Evolutionary conservation across 1,140 invertebrate genomes (phyloP), one percentile per base, ranked within the genome.

Genomic region (Lepidurus packardi): DNA sequence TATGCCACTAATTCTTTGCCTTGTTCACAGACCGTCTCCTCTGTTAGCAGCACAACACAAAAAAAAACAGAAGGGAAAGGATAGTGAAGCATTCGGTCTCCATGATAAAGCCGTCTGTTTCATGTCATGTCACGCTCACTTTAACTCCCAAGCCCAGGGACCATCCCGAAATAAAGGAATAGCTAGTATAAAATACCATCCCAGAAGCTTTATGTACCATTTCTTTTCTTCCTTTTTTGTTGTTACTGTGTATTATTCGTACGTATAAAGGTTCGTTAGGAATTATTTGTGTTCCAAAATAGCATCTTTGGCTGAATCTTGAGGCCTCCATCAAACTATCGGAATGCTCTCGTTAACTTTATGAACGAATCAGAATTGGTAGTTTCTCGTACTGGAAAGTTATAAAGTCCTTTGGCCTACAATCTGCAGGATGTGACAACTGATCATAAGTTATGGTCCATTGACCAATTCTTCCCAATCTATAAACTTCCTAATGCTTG

Each of bases 61-160:
- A 16, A 65, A 65, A 65, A 65, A 65, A 65, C 16, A 65, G 53
- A 16, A 65, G 53, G 16, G 45, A 65, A 65, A 65, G 53, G 53
- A 21, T 34, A 65, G 53, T n/a, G 21, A 65, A 65, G 53, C 6
- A 65, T 65, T 65, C 53, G 16, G 53, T 65, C 53, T 65, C 53
- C 53, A 65, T 65, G 53, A 65, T 65, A 65, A 65, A 65, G 53
- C 53, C 53, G 53, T 65, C 53, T 65, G 53, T 65, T 65, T 65
- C 53, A 65, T 65, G 53, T 65, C 53, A 65, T 65, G 53, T 65
- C 53, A 65, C 53, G 53, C 53, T 65, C 53, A 65, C 53, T 65
- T 65, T 65, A 65, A 65, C 53, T 65, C 53, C 53, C 53, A 65
- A 65, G 53, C 53, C 53, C n/a, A 65, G 53, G n/a, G 53, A 21